Conservation (phyloP, 2,113 vertebrate genomes). For the Oophaga pumilio region DNA sequence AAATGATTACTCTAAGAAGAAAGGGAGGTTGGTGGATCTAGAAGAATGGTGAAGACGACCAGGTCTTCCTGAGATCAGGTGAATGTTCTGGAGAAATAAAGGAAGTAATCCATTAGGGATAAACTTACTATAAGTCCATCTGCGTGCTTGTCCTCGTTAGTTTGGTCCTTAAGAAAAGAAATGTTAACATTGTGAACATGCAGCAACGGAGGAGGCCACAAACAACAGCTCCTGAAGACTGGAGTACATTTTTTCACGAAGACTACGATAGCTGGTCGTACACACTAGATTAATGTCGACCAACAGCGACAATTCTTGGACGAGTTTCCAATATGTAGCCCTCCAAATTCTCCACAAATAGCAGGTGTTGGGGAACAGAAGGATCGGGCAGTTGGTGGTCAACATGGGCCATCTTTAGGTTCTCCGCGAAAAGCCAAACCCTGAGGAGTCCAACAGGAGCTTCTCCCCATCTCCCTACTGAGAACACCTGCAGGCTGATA, state of each 20-base stretch:
- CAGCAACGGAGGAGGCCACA: conserved; percentile 30
- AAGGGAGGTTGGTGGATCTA: not conserved
- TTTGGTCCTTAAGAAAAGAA: conserved; percentile 98
- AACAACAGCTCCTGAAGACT: conserved; percentile 19
- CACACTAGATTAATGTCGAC: no score
- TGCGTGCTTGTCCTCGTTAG: conserved; percentile 98
- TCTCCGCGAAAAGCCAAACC: no score
- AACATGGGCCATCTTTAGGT: no score
- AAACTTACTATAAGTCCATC: conserved; percentile 99
- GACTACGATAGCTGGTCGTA: no score
- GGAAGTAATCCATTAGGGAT: conserved; percentile 71
- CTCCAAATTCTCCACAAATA: no score
- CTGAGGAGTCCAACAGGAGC: no score
- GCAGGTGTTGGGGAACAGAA: no score
- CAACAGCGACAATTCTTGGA: no score
- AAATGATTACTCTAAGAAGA: not conserved
- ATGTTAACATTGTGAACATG: conserved; percentile 82
- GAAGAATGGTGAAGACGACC: conserved; percentile 66
- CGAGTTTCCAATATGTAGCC: no score
- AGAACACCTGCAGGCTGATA: no score
- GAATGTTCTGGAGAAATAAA: conserved; percentile 75
- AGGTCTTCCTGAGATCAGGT: conserved; percentile 71
- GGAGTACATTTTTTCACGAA: not conserved
- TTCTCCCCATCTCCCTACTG: no score
- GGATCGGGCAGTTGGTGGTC: no score